Base-by-base conservation (phyloP, 2,888 invertebrate species). In the Psococerastis gibbosa region DNA sequence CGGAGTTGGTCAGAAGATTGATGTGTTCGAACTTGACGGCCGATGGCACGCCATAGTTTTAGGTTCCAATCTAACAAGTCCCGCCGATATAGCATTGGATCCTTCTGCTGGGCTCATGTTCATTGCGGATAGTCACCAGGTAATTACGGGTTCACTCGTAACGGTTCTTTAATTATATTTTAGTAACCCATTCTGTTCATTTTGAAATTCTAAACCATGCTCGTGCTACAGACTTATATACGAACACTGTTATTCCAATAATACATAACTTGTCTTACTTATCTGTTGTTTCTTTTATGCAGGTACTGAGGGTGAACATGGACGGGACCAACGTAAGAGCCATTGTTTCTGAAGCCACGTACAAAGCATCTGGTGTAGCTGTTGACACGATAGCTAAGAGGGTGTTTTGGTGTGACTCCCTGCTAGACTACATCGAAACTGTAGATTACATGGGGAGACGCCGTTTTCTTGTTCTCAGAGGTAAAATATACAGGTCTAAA, bases 361-460 rank as follows among this genome's bases (percentile, higher is more conserved):
- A 94, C 60, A 85, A 88, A 60, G 94, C 94, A 0, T 83, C 85
- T 2, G 92, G 92, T 3, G 75, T 95, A 8, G 75, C 91, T 0
- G 78, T 91, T 0, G 95, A 97, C 61, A 77, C 84, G n/a, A 78
- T 89, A 18, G 77, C 82, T 0, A 77, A 83, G 54, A 66, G 95
- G 42, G 76, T 98, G 5, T 95, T 85, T 63, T 97, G 95, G 94
- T 92, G 94, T 55, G 97, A 98, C 60, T 84, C 89, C 0, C 66
- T 92, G 11, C 64, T 95, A 43, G 94, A 97, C 63, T 89, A 94
- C 58, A 89, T 98, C 49, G 94, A 95, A 57, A 87, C 91, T 0
- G 85, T 92, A 0, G 88, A 94, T 60, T 98, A 97, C 60, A 75
- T 87, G 43, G 94, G 94, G 1, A 70, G 74, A 47, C 74, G 80